Base-by-base conservation (phyloP, 2,888 invertebrate genomes). In the Polydrusus cervinus region DNA sequence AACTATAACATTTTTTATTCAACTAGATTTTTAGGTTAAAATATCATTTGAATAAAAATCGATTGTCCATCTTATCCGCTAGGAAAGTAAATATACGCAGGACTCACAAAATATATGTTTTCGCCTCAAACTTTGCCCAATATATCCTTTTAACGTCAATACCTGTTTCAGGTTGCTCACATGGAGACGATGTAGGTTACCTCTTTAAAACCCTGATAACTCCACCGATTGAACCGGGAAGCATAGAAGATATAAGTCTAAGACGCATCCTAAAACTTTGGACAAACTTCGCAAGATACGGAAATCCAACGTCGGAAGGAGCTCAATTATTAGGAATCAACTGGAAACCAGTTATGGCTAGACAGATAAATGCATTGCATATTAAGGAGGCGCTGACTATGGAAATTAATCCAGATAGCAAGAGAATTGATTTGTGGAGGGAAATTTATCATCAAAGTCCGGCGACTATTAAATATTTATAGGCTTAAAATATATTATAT, bases 391-490 rank as follows among this genome's bases (percentile, higher is more conserved):
- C 83, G 20, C 62, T 85, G 11, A 78, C 62, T n/a, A 49, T 79
- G 45, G 78, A 78, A 18, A 69, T 77, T 7, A 78, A 83, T 75
- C 84, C 84, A 5, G 83, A 84, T 16, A 57, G 25, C 7, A 80
- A 82, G 6, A 78, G 82, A 38, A 80, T 85, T 78, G 72, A 78
- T 11, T 84, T 86, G 69, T 86, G 85, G 85, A 66, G 78, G 47
- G 74, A 78, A 55, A 78, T 79, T 65, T 76, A 53, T 45, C 73
- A 68, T n/a, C 66, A 72, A 14, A 18, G 45, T 9, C 53, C 51
- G 10, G 25, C 55, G 11, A 75, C 72, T 25, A 51, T 13, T 25
- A 77, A 77, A 73, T 77, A 77, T 73, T 73, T 77, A 49, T 77
- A 71, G 57, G 43, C 49, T 49, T 30, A 43, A n/a, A 43, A 43